Conservation (phyloP, 2,113 vertebrate species). For the Psittacara wagleri region DNA sequence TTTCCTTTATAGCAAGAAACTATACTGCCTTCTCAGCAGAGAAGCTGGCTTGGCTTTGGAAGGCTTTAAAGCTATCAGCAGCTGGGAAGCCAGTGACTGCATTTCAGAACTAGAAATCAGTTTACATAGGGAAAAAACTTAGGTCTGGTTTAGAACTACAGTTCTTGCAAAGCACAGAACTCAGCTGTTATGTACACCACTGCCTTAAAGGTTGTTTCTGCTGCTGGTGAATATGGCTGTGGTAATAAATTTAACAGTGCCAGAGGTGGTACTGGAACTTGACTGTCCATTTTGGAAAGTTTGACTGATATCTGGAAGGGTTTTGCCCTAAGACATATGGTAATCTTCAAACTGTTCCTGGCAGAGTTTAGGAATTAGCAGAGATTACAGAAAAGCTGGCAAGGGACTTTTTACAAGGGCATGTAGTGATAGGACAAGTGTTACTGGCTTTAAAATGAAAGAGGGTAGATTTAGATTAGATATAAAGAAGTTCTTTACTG, state of each 20-base stretch:
- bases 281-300: neutral
- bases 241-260: neutral
- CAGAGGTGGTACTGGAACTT: neutral
- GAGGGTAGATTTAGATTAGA: neutral
- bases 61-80: constrained; percentile 18
- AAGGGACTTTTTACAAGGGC: neutral
- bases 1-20: constrained; percentile 41
- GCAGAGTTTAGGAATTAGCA: neutral
- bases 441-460: neutral
- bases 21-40: constrained; percentile 29
- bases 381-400: neutral
- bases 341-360: neutral
- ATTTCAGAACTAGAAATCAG: constrained; percentile 8
- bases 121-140: neutral
- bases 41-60: constrained; percentile 25
- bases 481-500: neutral
- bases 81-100: neutral
- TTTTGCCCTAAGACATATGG: neutral
- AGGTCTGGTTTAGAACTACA: neutral
- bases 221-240: neutral
- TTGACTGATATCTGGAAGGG: neutral
- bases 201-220: neutral
- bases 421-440: neutral
- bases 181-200: neutral
- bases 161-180: neutral